These are phyloP conservation scores for Anisognathus igniventris DNA, from an alignment of 2,797 vertebrate genomes.

Conservation along the genomic window DNA sequence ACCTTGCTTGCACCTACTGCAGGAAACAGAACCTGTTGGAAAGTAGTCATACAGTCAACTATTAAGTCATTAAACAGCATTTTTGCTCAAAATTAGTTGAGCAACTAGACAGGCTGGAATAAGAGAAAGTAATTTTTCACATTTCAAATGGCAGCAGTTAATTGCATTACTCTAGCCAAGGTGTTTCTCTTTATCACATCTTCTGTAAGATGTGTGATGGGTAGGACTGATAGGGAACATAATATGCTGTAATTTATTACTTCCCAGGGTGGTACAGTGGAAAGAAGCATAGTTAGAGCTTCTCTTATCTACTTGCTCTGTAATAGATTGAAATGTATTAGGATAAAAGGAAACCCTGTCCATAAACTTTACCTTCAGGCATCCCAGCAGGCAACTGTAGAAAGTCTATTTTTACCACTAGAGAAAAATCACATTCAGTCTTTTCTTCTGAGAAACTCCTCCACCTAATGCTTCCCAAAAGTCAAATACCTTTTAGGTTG, in stretches of 20 bases:
- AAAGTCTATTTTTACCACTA: neutral
- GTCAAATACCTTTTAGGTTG: neutral
- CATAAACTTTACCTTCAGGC: slow-evolving; percentile 39
- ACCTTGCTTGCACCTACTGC: neutral
- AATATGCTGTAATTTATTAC: slow-evolving; percentile 41
- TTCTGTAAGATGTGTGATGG: neutral
- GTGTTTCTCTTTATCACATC: neutral
- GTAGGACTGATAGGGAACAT: slow-evolving; percentile 5
- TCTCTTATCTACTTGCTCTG: slow-evolving; percentile 3
- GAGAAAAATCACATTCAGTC: neutral
- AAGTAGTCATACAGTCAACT: neutral
- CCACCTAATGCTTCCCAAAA: neutral
- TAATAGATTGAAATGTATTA: slow-evolving; percentile 17
- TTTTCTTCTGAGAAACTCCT: neutral
- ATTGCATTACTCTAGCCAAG: neutral
- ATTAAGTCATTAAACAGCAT: neutral
- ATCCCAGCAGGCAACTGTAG: neutral
- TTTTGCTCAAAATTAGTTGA: neutral
- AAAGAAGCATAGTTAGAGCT: neutral
- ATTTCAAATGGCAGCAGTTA: slow-evolving; percentile 19
- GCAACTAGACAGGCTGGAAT: neutral
- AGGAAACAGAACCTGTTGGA: neutral
- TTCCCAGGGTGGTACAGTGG: neutral
- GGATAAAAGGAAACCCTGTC: slow-evolving; percentile 22
- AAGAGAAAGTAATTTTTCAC: slow-evolving; percentile 3